Evolutionary conservation across 2,113 vertebrate genomes (phyloP).

Genomic region (Triplophysa siluroides): DNA sequence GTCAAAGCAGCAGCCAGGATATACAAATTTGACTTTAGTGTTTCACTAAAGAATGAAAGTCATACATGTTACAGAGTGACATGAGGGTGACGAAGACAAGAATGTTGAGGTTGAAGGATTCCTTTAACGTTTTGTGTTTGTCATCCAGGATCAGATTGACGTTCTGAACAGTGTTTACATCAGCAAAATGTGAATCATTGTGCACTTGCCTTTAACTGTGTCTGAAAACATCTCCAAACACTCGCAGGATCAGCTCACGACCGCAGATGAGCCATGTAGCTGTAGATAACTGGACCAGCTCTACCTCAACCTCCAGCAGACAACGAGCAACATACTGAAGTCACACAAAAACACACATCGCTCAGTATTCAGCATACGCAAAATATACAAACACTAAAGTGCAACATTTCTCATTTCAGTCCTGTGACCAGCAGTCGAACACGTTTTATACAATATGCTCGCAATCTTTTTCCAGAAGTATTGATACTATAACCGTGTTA

Average conservation of each 20-base stretch:
- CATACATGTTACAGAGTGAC: no score
- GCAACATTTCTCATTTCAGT: no score
- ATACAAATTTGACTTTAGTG: no score
- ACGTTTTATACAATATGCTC: no score
- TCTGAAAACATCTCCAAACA: not conserved
- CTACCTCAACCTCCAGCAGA: slow-evolving; percentile 10
- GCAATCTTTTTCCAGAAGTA: no score
- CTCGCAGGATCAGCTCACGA: not conserved
- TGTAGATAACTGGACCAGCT: not conserved
- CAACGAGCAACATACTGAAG: not conserved
- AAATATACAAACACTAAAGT: no score
- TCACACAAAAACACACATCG: not conserved
- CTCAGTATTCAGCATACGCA: not conserved
- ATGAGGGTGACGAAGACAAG: no score
- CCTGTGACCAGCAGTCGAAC: no score
- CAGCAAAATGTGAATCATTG: not conserved
- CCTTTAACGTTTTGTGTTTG: not conserved
- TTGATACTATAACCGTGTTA: no score
- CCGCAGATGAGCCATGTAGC: not conserved
- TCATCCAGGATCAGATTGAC: not conserved
- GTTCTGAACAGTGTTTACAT: slow-evolving; percentile 4
- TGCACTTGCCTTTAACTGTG: not conserved
- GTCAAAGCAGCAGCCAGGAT: no score
- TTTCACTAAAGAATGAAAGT: no score
- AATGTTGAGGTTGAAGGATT: not conserved